Conservation (phyloP, 2,888 invertebrate genomes). For the Heteromurus nitidus region DNA sequence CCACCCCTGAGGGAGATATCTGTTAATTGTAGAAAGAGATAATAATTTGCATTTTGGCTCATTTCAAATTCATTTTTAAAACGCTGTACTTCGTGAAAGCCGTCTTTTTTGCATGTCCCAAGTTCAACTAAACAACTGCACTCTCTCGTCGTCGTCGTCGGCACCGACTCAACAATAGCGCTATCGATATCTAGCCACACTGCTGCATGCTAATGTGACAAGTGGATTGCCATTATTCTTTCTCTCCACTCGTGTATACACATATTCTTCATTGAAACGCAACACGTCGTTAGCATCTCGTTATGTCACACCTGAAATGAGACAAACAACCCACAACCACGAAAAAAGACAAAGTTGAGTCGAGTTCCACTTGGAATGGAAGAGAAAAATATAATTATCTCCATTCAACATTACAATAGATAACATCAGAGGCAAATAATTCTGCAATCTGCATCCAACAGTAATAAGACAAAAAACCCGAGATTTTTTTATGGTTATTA, state of each 20-base stretch:
- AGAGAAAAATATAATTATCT: no score
- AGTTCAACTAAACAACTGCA: no score
- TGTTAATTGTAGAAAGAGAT: no score
- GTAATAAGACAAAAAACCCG: constrained; percentile 39
- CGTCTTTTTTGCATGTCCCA: no score
- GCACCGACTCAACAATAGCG: neutral
- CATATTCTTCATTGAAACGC: constrained; percentile 16
- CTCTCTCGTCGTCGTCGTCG: no score
- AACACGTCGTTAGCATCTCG: constrained; percentile 28
- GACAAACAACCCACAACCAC: no score
- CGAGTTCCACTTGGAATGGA: no score
- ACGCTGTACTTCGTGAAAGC: neutral
- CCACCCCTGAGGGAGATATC: no score
- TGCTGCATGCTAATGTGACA: constrained; percentile 18
- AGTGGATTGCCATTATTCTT: constrained; percentile 21
- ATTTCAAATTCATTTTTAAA: constrained; percentile 30
- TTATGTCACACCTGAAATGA: constrained; percentile 36
- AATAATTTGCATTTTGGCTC: constrained; percentile 55
- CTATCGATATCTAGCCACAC: neutral
- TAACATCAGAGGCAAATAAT: no score
- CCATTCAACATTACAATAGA: no score
- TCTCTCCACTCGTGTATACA: neutral
- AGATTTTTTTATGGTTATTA: constrained; percentile 45
- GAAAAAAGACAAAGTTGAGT: no score
- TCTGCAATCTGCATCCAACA: neutral